Percentiles rank a stretch among this genome's conserved stretches.
Conservation (phyloP, 2,888 invertebrate species). For the Blomia tropicalis region DNA sequence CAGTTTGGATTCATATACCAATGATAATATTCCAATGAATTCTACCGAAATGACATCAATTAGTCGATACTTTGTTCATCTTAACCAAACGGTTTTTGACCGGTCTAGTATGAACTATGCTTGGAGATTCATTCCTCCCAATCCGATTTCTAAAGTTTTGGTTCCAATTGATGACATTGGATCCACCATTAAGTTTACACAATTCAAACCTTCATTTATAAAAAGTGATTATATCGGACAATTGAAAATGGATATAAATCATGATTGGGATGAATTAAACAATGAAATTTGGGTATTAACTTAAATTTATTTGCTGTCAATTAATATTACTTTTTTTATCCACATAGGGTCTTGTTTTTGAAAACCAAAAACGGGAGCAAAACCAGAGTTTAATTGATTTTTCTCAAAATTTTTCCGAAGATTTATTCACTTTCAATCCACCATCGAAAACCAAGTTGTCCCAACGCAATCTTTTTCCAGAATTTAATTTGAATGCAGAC, state of each 20-base stretch:
- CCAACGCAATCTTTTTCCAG: background rate
- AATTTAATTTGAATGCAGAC: background rate
- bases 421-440: too few relatives aligned
- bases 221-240: background rate
- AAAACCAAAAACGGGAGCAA: background rate
- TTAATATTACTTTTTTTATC: background rate
- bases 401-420: background rate
- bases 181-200: background rate
- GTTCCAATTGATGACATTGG: conserved; percentile 13
- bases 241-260: background rate
- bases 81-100: background rate
- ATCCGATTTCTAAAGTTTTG: background rate
- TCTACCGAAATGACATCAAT: background rate
- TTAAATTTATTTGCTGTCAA: background rate
- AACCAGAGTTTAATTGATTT: background rate
- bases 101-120: background rate
- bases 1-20: too few relatives aligned
- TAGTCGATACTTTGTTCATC: background rate
- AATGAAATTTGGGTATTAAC: conserved; percentile 12
- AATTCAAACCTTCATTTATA: background rate
- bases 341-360: background rate
- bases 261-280: conserved; percentile 12
- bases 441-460: too few relatives aligned
- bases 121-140: background rate
- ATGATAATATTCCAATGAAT: too few relatives aligned